Base-by-base conservation (phyloP, 1,140 invertebrate species). In the Diorhabda elongata region DNA sequence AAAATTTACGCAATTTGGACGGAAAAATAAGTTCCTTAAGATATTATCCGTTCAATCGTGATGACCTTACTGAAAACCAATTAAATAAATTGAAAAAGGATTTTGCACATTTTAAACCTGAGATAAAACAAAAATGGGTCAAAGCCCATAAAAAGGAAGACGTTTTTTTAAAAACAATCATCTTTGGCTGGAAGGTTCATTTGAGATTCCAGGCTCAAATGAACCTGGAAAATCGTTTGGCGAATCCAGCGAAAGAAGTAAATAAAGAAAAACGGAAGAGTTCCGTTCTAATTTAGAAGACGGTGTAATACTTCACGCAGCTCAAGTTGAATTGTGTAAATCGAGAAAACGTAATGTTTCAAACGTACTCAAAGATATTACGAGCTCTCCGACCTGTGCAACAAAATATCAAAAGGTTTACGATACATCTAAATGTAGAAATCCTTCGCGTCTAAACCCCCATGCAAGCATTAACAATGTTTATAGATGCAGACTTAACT, bases 221-320 rank as follows among this genome's bases (percentile, higher is more conserved):
- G n/a, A 45, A 3, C 63, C 63, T 7, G 11, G 6, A 4, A 64
- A 64, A 52, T 7, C 63, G 11, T 64, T 64, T 64, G 56, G 6
- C 6, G 71, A 77, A 67, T 69, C 56, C 5, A 71, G 71, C 64
- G 73, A 77, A n/a, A 57, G 69, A 58, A 69, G 58, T 44, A 79
- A 76, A 66, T 60, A 76, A 45, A 66, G 76, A 61, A 75, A 76
- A 74, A 76, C 74, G 61, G 60, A 75, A 71, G 61, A 78, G 70
- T 0, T 79, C 41, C 42, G 75, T n/a, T 65, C 57, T 45, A 58
- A 26, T 52, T 60, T 69, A 11, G n/a, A 68, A 41, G 52, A 47
- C 63, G 69, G 72, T 4, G 65, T 74, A 11, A 62, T 76, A 56
- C 57, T 63, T 9, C 72, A 78, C 71, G 73, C 77, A 47, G 63